Evolutionary conservation across 2,888 invertebrate species (phyloP), one percentile per base, ranked within the genome.

Genomic region (Disparrhopalites patrizii): DNA sequence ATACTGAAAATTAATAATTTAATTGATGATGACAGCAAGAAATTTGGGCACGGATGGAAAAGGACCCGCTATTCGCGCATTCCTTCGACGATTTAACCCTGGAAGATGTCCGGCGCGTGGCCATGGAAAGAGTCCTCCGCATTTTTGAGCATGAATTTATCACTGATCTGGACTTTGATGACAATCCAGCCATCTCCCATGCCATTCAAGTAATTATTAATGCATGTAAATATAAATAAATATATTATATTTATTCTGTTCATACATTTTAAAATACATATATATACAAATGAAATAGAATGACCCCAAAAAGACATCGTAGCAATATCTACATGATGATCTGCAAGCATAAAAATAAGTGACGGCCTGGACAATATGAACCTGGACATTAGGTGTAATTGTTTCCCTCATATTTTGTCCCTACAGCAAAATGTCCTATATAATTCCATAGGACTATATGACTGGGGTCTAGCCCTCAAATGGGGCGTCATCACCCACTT

Each of bases 81-180:
- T 78, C 81, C 1, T 77, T 78, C 1, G 81, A 81, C 47, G 81
- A 83, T 0, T 80, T 80, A 0, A 73, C 79, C 3, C 65, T 80
- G 18, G 79, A 80, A 18, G 80, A 81, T 79, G 57, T 13, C 3
- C 20, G 51, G 20, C 20, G 82, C 76, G 89, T 82, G 82, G 71
- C 80, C 0, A 82, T 83, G 28, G 82, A 84, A 75, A 81, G 85
- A 70, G 83, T 84, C 79, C 85, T 87, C 72, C 81, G 84, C n/a
- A 77, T 89, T 18, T 84, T 84, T 76, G 84, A 86, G 73, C 85
- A 87, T 77, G 81, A 87, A 38, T 83, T 89, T 60, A 73, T 85
- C 20, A 80, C 84, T 0, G 76, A 71, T 43, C 70, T 43, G 4
- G 70, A 72, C 31, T 57, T 72, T 1, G 63, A 70, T n/a, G 68